phyloP scores from a whole-genome alignment of 92 coral and sea anemone genomes.

The Siderastrea siderea region DNA sequence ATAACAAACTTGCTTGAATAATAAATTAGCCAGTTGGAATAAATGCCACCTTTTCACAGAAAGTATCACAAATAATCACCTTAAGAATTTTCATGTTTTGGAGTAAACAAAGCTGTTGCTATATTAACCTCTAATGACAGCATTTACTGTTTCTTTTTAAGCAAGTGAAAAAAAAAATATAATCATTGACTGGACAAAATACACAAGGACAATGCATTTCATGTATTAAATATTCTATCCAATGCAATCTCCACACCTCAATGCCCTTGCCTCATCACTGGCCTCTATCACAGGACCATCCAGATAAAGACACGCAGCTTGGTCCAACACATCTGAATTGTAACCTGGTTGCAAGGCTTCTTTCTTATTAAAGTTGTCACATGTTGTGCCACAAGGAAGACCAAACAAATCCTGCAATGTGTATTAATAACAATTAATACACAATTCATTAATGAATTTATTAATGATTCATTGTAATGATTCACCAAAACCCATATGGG shows the following conservation, averaged over 20 bases:
- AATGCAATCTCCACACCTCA: neutral
- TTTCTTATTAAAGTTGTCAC: slow-evolving; percentile 18
- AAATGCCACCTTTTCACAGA: no score
- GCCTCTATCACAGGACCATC: slow-evolving; percentile 42
- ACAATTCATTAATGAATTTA: neutral
- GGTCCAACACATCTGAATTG: slow-evolving; percentile 9
- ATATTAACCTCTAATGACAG: no score
- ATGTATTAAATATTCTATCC: neutral
- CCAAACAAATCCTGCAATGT: slow-evolving; percentile 30
- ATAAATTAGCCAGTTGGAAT: no score
- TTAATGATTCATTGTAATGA: no score
- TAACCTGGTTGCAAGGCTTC: slow-evolving; percentile 17
- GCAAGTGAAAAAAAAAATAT: neutral
- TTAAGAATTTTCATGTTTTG: no score
- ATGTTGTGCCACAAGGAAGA: slow-evolving; percentile 39
- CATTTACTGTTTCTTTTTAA: no score
- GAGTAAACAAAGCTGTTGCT: no score
- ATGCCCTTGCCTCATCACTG: slow-evolving; percentile 39
- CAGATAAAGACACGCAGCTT: neutral
- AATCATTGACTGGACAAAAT: neutral
- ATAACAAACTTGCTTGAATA: no score
- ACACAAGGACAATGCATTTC: neutral
- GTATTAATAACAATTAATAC: neutral
- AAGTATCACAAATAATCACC: no score
- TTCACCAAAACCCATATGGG: no score